Evolutionary conservation across 2,888 invertebrate species (phyloP), one percentile per base, ranked within the genome.

Genomic region (Agrochola lychnidis): DNA sequence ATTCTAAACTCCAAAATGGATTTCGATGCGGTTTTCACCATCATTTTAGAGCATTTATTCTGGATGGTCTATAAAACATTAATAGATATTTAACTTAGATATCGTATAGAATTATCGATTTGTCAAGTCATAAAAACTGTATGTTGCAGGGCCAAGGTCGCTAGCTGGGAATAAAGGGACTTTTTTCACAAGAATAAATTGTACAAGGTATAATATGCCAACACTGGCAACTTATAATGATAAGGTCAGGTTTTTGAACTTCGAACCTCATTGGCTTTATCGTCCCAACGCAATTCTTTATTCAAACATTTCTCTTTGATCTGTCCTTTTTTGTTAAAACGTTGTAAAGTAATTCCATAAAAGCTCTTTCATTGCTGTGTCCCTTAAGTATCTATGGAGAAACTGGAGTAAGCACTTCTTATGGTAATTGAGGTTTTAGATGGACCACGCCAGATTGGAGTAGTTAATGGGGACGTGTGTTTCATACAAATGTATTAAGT

Each of bases 221-320:
- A 48, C 22, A 36, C 36, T 59, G 51, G 40, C 70, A 68, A 73
- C 45, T 68, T 70, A 62, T 76, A 76, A 82, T 84, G 73, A 76
- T 59, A 51, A 56, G 61, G 68, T 25, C 48, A 56, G 66, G 67
- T 70, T 63, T 73, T 45, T 62, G 63, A 81, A 74, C 64, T 36
- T 64, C 40, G 22, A 64, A 61, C 57, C 59, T 70, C 61, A 82
- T 82, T 62, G 72, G 56, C 53, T 67, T 72, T 75, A 69, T 80
- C 57, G 61, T 72, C 70, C 40, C 9, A 75, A 70, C 56, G 53
- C 56, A 59, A 68, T 84, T 81, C 70, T 70, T 48, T 83, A 70
- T 80, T 75, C 84, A 80, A 30, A 61, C 45, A 70, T 70, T 75
- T 64, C 36, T 40, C 64, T 72, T 79, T 79, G 80, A 79, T 75